Evolutionary conservation across 2,888 invertebrate species (phyloP).

Genomic region (Caradrina kadenii): DNA sequence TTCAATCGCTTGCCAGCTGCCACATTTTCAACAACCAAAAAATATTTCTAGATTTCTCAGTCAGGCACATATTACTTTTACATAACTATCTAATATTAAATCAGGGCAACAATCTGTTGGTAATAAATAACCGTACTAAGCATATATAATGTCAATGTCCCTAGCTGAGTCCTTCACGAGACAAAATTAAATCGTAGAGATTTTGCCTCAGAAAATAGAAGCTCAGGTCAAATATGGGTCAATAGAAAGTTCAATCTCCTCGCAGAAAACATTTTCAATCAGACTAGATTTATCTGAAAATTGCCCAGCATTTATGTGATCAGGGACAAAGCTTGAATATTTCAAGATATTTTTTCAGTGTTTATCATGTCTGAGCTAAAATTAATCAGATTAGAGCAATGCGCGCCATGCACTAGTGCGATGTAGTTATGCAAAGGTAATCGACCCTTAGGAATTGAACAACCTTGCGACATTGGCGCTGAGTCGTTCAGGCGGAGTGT

Average conservation of each 20-base stretch:
- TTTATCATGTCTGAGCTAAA: slow-evolving; percentile 51
- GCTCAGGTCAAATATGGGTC: slow-evolving; percentile 59
- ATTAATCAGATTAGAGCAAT: slow-evolving; percentile 60
- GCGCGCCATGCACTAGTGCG: slow-evolving; percentile 44
- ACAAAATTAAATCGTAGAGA: slow-evolving; percentile 44
- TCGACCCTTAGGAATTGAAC: slow-evolving; percentile 67
- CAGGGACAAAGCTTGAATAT: slow-evolving; percentile 22
- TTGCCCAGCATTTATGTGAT: slow-evolving; percentile 9
- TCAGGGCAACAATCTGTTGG: slow-evolving; percentile 22
- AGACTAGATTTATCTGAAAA: slow-evolving; percentile 37
- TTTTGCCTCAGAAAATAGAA: slow-evolving; percentile 44
- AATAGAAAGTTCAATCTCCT: slow-evolving; percentile 56
- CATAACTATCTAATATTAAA: slow-evolving; percentile 10
- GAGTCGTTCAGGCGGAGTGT: slow-evolving; percentile 62
- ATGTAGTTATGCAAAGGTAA: slow-evolving; percentile 64
- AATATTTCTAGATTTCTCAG: neutral
- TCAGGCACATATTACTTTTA: slow-evolving; percentile 2
- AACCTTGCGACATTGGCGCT: slow-evolving; percentile 74
- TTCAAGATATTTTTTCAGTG: slow-evolving; percentile 20
- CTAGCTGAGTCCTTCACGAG: slow-evolving; percentile 25
- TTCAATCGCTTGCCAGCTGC: neutral
- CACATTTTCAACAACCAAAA: neutral
- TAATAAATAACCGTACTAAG: slow-evolving; percentile 17
- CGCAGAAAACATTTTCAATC: slow-evolving; percentile 35
- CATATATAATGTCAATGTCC: slow-evolving; percentile 46